phyloP scores from a whole-genome alignment of 2,888 invertebrate species.

The Calliopum simillimum region DNA sequence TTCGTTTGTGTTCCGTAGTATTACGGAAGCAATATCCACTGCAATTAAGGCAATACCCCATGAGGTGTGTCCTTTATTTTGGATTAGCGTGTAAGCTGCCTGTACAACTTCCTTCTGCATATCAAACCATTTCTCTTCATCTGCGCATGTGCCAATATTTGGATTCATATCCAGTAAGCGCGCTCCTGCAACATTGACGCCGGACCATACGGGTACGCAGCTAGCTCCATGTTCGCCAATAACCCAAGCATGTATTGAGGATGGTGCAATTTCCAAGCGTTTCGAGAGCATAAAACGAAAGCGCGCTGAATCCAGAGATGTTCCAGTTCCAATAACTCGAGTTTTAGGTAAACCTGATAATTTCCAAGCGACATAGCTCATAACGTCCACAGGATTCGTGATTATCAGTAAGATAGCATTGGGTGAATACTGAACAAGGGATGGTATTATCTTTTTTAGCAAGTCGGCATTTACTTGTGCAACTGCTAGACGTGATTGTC shows the following conservation, averaged over 20 bases:
- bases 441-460: slow-evolving; percentile 86
- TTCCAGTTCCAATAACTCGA: slow-evolving; percentile 91
- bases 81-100: slow-evolving; percentile 89
- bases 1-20: too few species aligned
- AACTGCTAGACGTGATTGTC: slow-evolving; percentile 86
- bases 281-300: slow-evolving; percentile 91
- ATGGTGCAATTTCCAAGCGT: slow-evolving; percentile 82
- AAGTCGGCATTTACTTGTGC: slow-evolving; percentile 93
- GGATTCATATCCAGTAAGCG: slow-evolving; percentile 83
- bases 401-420: slow-evolving; percentile 87
- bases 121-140: slow-evolving; percentile 83
- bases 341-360: slow-evolving; percentile 89
- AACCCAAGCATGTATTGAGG: slow-evolving; percentile 91
- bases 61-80: slow-evolving; percentile 89
- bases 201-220: slow-evolving; percentile 93
- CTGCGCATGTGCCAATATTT: slow-evolving; percentile 76
- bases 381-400: slow-evolving; percentile 92
- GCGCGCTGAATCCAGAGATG: slow-evolving; percentile 91
- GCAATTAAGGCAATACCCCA: slow-evolving; percentile 74
- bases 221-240: slow-evolving; percentile 96
- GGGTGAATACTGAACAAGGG: slow-evolving; percentile 77
- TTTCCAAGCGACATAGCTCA: slow-evolving; percentile 96
- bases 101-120: slow-evolving; percentile 85
- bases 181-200: slow-evolving; percentile 92
- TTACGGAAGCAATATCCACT: too few species aligned